phyloP scores from a whole-genome alignment of 2,113 vertebrate genomes.

The Ceuthmochares aereus region DNA sequence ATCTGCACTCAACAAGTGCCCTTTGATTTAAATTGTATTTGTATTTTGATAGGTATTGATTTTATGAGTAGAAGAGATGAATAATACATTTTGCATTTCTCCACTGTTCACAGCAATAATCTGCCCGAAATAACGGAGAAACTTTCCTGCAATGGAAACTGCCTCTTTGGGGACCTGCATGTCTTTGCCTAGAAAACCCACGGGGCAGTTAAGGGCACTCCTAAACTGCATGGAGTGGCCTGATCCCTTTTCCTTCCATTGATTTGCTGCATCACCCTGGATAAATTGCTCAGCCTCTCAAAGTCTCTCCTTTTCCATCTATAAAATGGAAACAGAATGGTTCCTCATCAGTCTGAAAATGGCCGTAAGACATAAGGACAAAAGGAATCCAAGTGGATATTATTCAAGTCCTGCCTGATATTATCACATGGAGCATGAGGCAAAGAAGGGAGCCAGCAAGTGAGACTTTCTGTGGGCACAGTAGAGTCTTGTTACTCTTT shows the following conservation, averaged over 20 bases:
- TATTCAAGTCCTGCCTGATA: not conserved
- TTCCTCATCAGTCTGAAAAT: not conserved
- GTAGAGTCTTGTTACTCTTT: not conserved
- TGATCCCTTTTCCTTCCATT: not conserved
- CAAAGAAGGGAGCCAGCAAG: not conserved
- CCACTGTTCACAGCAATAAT: slow-evolving; percentile 27
- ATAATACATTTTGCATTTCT: slow-evolving; percentile 64
- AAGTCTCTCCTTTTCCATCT: not conserved
- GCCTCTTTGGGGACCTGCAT: slow-evolving; percentile 5
- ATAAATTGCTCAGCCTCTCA: not conserved
- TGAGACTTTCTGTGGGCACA: not conserved
- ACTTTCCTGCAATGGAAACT: not conserved
- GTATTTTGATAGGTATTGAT: slow-evolving; percentile 67
- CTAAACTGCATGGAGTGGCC: not conserved
- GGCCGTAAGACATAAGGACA: not conserved
- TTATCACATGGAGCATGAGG: not conserved
- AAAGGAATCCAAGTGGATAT: not conserved
- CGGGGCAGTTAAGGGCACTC: slow-evolving; percentile 4
- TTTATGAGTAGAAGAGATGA: slow-evolving; percentile 60
- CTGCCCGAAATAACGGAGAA: slow-evolving; percentile 34
- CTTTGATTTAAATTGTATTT: slow-evolving; percentile 69
- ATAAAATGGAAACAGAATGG: not conserved
- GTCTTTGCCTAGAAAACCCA: not conserved
- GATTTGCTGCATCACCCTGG: slow-evolving; percentile 16
- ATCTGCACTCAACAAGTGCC: slow-evolving; percentile 62